A percentile compares a stretch with the other conserved stretches of the same genome.
phyloP scores from a whole-genome alignment of 2,888 invertebrate genomes.

The Poecilus cupreus region DNA sequence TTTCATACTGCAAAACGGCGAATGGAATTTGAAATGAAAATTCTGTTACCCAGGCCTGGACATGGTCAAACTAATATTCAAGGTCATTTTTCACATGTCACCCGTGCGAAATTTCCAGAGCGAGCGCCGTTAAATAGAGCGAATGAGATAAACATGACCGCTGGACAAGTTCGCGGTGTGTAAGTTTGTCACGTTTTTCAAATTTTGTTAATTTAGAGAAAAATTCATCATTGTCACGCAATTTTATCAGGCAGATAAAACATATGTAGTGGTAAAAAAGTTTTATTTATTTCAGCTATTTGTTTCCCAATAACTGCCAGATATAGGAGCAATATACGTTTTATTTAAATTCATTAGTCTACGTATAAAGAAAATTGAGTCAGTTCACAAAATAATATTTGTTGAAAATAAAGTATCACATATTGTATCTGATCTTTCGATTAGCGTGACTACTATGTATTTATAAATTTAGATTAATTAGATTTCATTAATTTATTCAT shows the following conservation, averaged over 20 bases:
- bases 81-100: slow-evolving; percentile 7
- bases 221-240: slow-evolving; percentile 26
- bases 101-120: background rate
- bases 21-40: slow-evolving; percentile 15
- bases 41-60: background rate
- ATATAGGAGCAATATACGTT: too few relatives aligned
- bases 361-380: too few relatives aligned
- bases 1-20: background rate
- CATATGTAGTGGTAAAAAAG: background rate
- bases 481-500: too few relatives aligned
- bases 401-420: too few relatives aligned
- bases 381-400: too few relatives aligned
- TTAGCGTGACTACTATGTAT: too few relatives aligned
- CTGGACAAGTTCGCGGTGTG: slow-evolving; percentile 11
- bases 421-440: too few relatives aligned
- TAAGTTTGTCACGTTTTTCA: slow-evolving; percentile 34
- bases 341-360: too few relatives aligned
- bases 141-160: slow-evolving; percentile 23
- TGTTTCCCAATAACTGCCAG: too few relatives aligned
- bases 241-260: slow-evolving; percentile 24
- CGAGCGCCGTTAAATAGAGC: slow-evolving; percentile 17
- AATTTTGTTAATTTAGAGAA: slow-evolving; percentile 42
- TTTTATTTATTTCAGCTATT: too few relatives aligned
- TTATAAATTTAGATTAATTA: too few relatives aligned
- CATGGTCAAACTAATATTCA: slow-evolving; percentile 17